Evolutionary conservation across 2,888 invertebrate genomes (phyloP).

Genomic region (Volucella bombylans): DNA sequence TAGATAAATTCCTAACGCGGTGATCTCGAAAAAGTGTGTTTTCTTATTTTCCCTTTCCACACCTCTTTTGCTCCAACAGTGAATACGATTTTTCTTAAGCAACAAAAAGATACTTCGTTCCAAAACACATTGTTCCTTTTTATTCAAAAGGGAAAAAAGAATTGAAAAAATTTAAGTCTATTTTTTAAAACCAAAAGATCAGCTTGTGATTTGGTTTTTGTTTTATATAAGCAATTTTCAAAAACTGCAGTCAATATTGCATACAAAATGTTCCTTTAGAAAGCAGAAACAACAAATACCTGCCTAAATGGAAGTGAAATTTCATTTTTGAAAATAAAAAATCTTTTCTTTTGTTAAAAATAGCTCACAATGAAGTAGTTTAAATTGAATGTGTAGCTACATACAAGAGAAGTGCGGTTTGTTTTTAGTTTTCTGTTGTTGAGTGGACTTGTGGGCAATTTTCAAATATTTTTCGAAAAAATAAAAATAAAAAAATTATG

Average conservation of each 20-base stretch:
- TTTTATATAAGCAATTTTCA: conserved; percentile 59
- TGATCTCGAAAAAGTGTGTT: conserved; percentile 52
- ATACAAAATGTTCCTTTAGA: neutral
- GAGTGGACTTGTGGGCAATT: conserved; percentile 42
- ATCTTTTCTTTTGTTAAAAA: conserved; percentile 47
- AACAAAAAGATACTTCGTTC: conserved; percentile 22
- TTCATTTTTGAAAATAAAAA: conserved; percentile 29
- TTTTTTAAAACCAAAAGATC: neutral
- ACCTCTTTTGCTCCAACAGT: conserved; percentile 1
- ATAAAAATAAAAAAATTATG: conserved; percentile 15
- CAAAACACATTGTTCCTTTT: conserved; percentile 51
- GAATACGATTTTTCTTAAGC: conserved; percentile 23
- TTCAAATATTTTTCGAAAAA: conserved; percentile 45
- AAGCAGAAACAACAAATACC: conserved; percentile 2
- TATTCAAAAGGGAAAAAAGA: neutral
- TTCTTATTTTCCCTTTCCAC: conserved; percentile 1
- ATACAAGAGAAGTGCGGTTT: conserved; percentile 50
- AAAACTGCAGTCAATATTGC: conserved; percentile 54
- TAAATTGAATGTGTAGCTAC: conserved; percentile 52
- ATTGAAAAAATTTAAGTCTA: conserved; percentile 7
- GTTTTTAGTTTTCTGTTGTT: conserved; percentile 40
- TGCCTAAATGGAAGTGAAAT: conserved; percentile 66
- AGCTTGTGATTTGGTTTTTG: conserved; percentile 19
- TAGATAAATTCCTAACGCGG: conserved; percentile 65
- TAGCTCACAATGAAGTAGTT: conserved; percentile 65